Evolutionary conservation across 2,113 vertebrate species (phyloP), one percentile per base, ranked within the genome.

Genomic region (Calidris pugnax): DNA sequence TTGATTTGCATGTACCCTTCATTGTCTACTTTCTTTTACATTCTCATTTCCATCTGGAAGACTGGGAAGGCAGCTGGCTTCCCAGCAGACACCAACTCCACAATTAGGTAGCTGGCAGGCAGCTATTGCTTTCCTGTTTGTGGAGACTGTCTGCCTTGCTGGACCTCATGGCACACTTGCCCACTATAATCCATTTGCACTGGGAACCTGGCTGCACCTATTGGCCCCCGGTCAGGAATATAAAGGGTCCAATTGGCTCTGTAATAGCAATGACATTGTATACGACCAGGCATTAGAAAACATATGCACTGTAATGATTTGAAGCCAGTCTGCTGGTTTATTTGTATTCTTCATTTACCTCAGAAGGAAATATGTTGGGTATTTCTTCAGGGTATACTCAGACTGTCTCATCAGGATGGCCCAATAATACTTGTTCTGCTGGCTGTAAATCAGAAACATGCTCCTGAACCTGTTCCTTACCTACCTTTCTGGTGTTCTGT

Each of bases 41-140:
- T 9, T 94, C 72, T 72, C 57, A 56, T 90, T 93, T 96, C 95
- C 87, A 93, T 93, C 82, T 94, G 91, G 89, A 93, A 89, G 76
- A 57, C 92, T 76, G 68, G 87, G 92, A 57, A 93, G 85, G 94
- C 93, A 95, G 88, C 83, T 96, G 96, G 85, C 89, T 91, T 91
- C 89, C 91, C 96, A 97, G 95, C 93, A 96, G 96, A 90, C 55
- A 91, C 91, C 85, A 82, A 59, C 67, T 95, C 89, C 63, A 85
- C 93, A 95, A 91, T 97, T 93, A 96, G 72, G 79, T 67, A 91
- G 83, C 95, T 97, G 97, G 95, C 96, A 98, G 72, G 89, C 69
- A 82, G 79, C 33, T 81, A 26, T 21, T 55, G 51, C 64, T 72
- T 37, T 67, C 35, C 74, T 56, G 14, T 77, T 96, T 73, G 26